These are phyloP conservation scores for Decapterus maruadsi DNA, from an alignment of 2,797 vertebrate species.

Conservation along the genomic window DNA sequence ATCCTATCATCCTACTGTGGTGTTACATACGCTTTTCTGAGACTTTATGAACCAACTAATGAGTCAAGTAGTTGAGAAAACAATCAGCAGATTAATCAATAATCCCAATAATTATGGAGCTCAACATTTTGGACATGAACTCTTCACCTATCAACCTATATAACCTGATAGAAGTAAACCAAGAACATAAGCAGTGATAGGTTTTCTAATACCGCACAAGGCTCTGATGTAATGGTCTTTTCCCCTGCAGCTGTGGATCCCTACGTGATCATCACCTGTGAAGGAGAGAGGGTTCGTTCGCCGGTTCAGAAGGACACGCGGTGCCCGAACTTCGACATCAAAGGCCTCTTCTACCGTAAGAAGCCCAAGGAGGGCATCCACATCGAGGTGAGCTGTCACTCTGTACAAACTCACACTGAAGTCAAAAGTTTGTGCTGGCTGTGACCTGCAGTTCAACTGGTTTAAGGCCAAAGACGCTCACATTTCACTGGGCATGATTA, in stretches of 20 bases:
- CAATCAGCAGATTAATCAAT: too few species aligned
- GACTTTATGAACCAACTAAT: neutral
- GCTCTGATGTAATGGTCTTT: neutral
- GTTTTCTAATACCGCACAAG: neutral
- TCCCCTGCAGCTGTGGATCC: conserved; percentile 88
- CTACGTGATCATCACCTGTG: conserved; percentile 94
- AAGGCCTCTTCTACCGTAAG: conserved; percentile 95
- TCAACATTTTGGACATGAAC: conserved; percentile 2
- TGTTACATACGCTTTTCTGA: too few species aligned
- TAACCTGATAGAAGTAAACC: neutral
- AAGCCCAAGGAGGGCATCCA: conserved; percentile 91
- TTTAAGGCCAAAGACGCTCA: neutral
- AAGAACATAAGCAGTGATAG: neutral
- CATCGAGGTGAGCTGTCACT: conserved; percentile 88
- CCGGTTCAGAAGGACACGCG: conserved; percentile 88
- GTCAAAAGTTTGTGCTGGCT: neutral
- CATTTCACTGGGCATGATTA: neutral
- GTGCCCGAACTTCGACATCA: conserved; percentile 91
- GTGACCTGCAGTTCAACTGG: neutral
- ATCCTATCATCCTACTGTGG: too few species aligned
- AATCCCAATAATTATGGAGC: neutral
- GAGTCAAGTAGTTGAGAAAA: neutral
- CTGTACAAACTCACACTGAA: neutral
- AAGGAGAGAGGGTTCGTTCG: conserved; percentile 91
- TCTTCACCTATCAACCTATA: neutral